Conservation (phyloP, 2,797 vertebrate species). For the Salmo trutta region DNA sequence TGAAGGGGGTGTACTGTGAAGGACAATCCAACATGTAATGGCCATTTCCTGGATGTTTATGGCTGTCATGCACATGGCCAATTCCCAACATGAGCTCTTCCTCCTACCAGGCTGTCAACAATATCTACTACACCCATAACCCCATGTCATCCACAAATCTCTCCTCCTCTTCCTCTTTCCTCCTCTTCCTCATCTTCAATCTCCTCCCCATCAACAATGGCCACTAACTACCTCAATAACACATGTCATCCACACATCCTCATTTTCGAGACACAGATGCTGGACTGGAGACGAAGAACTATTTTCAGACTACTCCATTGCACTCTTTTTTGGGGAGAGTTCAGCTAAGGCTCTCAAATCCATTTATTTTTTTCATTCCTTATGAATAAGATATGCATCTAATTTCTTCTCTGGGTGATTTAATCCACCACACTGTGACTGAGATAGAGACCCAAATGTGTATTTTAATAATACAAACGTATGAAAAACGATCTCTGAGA, state of each 20-base stretch:
- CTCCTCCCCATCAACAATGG: not conserved
- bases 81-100: not conserved
- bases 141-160: not conserved
- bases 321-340: constrained; percentile 1
- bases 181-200: no score
- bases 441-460: constrained; percentile 45
- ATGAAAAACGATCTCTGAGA: constrained; percentile 21
- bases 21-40: constrained; percentile 13
- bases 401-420: constrained; percentile 28
- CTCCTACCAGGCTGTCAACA: not conserved
- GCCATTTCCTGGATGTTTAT: not conserved
- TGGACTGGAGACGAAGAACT: constrained; percentile 9
- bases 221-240: not conserved
- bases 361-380: constrained; percentile 38
- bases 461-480: constrained; percentile 32
- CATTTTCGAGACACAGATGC: not conserved
- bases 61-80: constrained; percentile 34
- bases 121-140: not conserved
- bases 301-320: not conserved
- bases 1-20: not conserved
- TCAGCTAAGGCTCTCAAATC: constrained; percentile 18
- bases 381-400: constrained; percentile 56
- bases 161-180: no score
- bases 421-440: constrained; percentile 21
- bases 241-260: not conserved